Evolutionary conservation across 1,140 invertebrate species (phyloP).

Genomic region (Dryas iulia): DNA sequence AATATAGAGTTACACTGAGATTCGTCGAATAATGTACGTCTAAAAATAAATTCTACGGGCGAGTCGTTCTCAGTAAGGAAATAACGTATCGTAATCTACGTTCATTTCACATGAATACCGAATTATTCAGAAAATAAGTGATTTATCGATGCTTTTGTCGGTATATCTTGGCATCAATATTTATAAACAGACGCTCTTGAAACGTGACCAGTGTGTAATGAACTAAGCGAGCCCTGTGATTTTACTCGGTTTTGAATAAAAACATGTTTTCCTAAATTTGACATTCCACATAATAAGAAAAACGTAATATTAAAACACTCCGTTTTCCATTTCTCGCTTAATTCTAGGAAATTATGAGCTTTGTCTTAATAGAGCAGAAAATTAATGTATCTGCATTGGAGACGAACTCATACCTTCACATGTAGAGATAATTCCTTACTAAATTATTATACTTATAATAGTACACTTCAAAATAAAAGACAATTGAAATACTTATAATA

Average conservation of each 20-base stretch:
- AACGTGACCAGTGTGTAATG: background rate
- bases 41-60: constrained; percentile 11
- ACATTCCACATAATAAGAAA: no score
- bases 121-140: constrained; percentile 24
- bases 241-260: background rate
- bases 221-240: background rate
- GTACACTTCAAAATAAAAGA: no score
- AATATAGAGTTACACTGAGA: constrained; percentile 2
- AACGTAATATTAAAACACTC: no score
- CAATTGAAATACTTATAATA: no score
- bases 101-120: constrained; percentile 23
- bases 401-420: no score
- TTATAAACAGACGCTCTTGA: background rate
- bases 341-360: no score
- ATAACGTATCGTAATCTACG: constrained; percentile 15
- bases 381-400: no score
- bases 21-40: constrained; percentile 5
- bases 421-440: no score
- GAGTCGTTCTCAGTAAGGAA: constrained; percentile 13
- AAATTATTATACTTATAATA: no score
- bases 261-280: no score
- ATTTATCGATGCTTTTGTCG: constrained; percentile 21
- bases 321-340: no score
- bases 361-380: no score
- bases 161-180: background rate